Conservation (phyloP, 30 jellyfish, hydroid and myxozoan species). For the Hydra vulgaris region DNA sequence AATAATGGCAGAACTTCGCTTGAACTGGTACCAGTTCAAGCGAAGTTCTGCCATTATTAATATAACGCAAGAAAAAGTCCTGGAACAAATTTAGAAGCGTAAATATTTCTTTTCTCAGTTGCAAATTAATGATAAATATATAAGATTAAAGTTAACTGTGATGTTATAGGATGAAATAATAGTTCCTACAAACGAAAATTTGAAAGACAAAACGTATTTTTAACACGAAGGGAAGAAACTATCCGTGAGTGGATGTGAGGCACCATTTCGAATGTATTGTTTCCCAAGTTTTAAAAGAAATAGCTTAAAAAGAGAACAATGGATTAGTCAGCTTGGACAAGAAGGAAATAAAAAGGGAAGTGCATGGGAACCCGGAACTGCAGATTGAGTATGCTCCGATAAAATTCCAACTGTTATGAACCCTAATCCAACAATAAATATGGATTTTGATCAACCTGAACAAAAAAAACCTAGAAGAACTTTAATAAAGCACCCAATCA, state of each 20-base stretch:
- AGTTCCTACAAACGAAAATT: slow-evolving; percentile 12
- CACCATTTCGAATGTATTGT: slow-evolving; percentile 20
- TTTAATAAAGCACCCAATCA: not conserved
- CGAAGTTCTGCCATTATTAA: no score
- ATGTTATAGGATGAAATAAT: slow-evolving; percentile 25
- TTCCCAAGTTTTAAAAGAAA: slow-evolving; percentile 26
- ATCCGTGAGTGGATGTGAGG: slow-evolving; percentile 26
- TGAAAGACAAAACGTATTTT: slow-evolving; percentile 9
- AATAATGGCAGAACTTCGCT: no score
- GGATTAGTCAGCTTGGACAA: not conserved
- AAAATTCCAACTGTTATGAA: slow-evolving; percentile 32
- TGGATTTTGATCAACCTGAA: slow-evolving; percentile 34
- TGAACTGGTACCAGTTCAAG: no score
- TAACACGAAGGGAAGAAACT: slow-evolving; percentile 7
- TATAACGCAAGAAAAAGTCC: no score
- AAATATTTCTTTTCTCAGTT: not conserved
- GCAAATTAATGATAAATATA: not conserved
- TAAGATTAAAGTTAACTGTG: slow-evolving; percentile 34
- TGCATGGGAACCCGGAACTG: slow-evolving; percentile 37
- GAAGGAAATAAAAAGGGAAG: slow-evolving; percentile 10
- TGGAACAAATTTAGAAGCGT: not conserved
- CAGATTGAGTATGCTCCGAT: slow-evolving; percentile 47
- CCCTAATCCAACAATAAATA: slow-evolving; percentile 36
- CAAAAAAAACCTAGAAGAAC: slow-evolving; percentile 30
- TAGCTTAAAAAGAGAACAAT: slow-evolving; percentile 7